phyloP scores from a whole-genome alignment of 2,113 vertebrate species.

The Amblyopsis rosae region DNA sequence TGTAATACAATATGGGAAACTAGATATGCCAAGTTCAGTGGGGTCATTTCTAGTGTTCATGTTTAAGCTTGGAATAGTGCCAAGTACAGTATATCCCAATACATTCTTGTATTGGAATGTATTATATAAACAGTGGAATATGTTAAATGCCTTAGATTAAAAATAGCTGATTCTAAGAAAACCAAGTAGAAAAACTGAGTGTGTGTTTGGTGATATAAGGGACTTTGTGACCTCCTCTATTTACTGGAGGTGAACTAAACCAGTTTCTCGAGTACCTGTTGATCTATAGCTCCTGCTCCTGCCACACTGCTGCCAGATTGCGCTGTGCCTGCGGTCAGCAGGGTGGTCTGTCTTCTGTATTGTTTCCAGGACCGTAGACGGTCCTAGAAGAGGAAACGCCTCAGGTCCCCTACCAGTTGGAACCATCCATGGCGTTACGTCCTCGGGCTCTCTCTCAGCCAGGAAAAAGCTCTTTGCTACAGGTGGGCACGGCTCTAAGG shows the following conservation, averaged over 20 bases:
- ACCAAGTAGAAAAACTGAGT: background rate
- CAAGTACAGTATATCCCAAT: background rate
- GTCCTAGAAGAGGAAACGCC: background rate
- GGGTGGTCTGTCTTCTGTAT: slow-evolving; percentile 17
- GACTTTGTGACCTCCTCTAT: slow-evolving; percentile 45
- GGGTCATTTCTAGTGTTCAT: slow-evolving; percentile 41
- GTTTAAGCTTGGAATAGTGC: slow-evolving; percentile 2
- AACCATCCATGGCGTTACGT: slow-evolving; percentile 64
- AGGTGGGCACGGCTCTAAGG: slow-evolving; percentile 33
- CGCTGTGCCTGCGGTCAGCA: slow-evolving; percentile 5
- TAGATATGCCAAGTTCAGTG: slow-evolving; percentile 41
- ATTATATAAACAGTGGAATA: background rate
- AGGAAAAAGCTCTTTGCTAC: slow-evolving; percentile 59
- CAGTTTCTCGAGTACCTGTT: slow-evolving; percentile 61
- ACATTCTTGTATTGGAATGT: no score
- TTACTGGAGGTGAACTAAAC: slow-evolving; percentile 55
- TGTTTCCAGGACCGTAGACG: slow-evolving; percentile 3
- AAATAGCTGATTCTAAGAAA: slow-evolving; percentile 6
- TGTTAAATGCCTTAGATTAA: no score
- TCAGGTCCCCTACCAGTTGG: background rate
- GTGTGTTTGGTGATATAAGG: slow-evolving; percentile 5
- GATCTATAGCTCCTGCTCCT: slow-evolving; percentile 42
- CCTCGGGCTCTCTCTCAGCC: slow-evolving; percentile 77
- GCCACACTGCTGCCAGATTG: background rate
- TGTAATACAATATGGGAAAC: slow-evolving; percentile 48